Base-by-base conservation (phyloP, 2,888 invertebrate species). In the Trissoscelio sp. region DNA sequence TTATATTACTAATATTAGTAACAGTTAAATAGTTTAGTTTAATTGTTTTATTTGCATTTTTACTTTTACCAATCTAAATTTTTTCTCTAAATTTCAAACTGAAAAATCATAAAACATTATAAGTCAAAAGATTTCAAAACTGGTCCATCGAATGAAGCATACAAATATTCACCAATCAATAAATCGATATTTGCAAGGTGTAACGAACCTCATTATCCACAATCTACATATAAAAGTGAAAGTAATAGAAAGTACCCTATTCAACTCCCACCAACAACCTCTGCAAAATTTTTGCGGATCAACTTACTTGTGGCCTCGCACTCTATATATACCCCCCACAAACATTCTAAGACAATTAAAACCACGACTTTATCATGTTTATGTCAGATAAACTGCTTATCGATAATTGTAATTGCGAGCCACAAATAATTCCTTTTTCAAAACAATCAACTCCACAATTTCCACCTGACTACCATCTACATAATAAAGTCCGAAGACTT, bases 161-260 rank as follows among this genome's bases (percentile, higher is more conserved):
- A n/a, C n/a, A n/a, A n/a, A n/a, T n/a, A n/a, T n/a, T n/a, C n/a
- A n/a, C n/a, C n/a, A n/a, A n/a, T 18, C 11, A 53, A 31, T 28
- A 31, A 28, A 14, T 31, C 16, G n/a, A 2, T 14, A 9, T 28
- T 7, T 51, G 28, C 28, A 51, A 48, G 11, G n/a, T 48, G 11
- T n/a, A 20, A 51, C 51, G 51, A 51, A 12, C 24, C n/a, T 12
- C 6, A 39, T n/a, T 31, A 16, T 22, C 16, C 16, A 31, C 31
- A 31, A 31, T 31, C 1, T 24, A 24, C 31, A 14, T 42, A 53
- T 31, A 67, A 39, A 67, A 53, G 72, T 72, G 72, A 72, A 72
- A 72, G 72, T 72, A 20, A 51, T 72, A 72, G 72, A 72, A 72
- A 72, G 72, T 72, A 72, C 42, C 31, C 72, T 31, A 37, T 37